Base-by-base conservation (phyloP, 2,888 invertebrate species). In the Dasysyrphus albostriatus region DNA sequence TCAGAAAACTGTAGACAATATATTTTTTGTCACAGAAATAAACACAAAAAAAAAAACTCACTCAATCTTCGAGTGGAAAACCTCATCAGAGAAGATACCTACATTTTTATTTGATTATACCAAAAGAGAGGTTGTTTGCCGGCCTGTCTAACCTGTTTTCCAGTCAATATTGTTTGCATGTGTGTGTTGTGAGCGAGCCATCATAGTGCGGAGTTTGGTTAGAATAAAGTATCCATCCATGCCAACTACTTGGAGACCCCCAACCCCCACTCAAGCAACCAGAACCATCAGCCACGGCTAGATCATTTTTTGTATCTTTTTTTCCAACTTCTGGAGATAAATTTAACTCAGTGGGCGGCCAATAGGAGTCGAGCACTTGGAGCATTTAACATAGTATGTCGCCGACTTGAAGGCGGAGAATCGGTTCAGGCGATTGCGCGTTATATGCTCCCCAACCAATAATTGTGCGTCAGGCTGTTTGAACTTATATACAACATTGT, bases 391-490 rank as follows among this genome's bases (percentile, higher is more conserved):
- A 58, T n/a, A 24, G 58, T 54, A 9, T 54, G 69, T 61, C 44
- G 63, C 42, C 74, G 49, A 47, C 54, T 70, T 51, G 58, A 73
- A 88, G 88, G 88, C 88, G 88, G 88, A 67, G 88, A 75, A 69
- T 73, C 65, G 29, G 61, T 47, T 69, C 63, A 75, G 61, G 88
- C 88, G 88, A 63, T 88, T 88, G 88, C 88, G 88, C 88, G 83
- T 78, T 83, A 82, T 83, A 70, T 87, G 82, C 78, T 78, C 83
- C 74, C 70, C 78, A 79, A 74, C 87, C 87, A 87, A 87, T 82
- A 87, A 87, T 82, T 76, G 74, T 72, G 70, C 69, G 56, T 24
- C 14, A 29, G 85, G 24, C 24, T 24, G 24, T 24, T n/a, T n/a
- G n/a, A n/a, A 24, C 24, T 3, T 65, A 85, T 63, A 74, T 74